Conservation (phyloP, 1,140 invertebrate species). For the Drosophila ironensis region DNA sequence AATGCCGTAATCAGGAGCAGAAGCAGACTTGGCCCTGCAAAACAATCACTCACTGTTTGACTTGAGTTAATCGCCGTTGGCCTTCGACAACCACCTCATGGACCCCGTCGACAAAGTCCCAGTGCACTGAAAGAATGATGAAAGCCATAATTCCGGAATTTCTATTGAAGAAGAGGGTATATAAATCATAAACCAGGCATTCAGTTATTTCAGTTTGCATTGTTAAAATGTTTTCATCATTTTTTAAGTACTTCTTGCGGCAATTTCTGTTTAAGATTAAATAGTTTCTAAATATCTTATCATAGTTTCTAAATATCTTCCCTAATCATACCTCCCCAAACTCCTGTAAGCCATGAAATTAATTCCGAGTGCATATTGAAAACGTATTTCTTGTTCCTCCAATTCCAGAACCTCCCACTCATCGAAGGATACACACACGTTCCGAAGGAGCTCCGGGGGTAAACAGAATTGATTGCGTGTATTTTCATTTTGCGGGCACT, state of each 20-base stretch:
- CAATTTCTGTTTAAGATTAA: neutral
- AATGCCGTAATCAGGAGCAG: constrained; percentile 65
- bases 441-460: constrained; percentile 44
- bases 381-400: neutral
- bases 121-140: neutral
- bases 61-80: constrained; percentile 77
- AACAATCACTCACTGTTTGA: constrained; percentile 79
- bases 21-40: constrained; percentile 62
- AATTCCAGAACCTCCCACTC: neutral
- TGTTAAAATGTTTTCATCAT: too few species aligned
- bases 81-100: constrained; percentile 49
- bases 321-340: neutral
- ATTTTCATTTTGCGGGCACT: constrained; percentile 67
- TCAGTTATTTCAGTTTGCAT: too few species aligned
- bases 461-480: constrained; percentile 77
- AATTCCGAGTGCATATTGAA: constrained; percentile 18
- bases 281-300: neutral
- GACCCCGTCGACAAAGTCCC: constrained; percentile 46
- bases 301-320: neutral
- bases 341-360: neutral
- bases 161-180: neutral
- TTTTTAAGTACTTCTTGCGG: too few species aligned
- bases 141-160: neutral
- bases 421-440: constrained; percentile 11
- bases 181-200: too few species aligned